Conservation (phyloP, 2,113 vertebrate genomes). For the Corythoichthys intestinalis region DNA sequence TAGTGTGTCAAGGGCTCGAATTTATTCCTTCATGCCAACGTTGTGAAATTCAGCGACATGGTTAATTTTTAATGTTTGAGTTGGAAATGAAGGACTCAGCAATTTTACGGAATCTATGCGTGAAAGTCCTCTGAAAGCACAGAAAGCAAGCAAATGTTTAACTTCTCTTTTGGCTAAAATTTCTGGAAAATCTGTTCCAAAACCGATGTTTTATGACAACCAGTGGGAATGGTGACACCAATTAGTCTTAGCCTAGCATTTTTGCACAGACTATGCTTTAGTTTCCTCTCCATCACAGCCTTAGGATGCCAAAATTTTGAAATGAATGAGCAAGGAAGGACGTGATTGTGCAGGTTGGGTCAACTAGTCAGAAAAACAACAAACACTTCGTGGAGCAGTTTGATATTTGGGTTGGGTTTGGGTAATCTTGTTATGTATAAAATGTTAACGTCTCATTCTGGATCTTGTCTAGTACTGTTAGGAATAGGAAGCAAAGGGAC, state of each 20-base stretch:
- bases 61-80: too few species aligned
- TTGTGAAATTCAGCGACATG: too few species aligned
- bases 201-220: not conserved
- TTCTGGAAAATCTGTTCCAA: not conserved
- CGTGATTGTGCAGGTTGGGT: conserved; percentile 42
- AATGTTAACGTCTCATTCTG: conserved; percentile 8
- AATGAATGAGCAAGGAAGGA: conserved; percentile 14
- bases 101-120: not conserved
- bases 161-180: not conserved
- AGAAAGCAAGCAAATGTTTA: not conserved
- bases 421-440: not conserved
- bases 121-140: not conserved
- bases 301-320: conserved; percentile 66
- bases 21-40: too few species aligned
- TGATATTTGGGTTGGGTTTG: conserved; percentile 15
- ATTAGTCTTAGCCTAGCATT: conserved; percentile 49
- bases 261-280: conserved; percentile 53
- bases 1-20: too few species aligned
- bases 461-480: not conserved
- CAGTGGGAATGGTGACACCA: not conserved
- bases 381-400: conserved; percentile 19
- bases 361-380: not conserved
- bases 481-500: not conserved
- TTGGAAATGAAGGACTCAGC: not conserved
- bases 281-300: conserved; percentile 78